A percentile compares a stretch with the other conserved stretches of the same genome.
Conservation (phyloP, 2,113 vertebrate species). For the Mandrillus leucophaeus region DNA sequence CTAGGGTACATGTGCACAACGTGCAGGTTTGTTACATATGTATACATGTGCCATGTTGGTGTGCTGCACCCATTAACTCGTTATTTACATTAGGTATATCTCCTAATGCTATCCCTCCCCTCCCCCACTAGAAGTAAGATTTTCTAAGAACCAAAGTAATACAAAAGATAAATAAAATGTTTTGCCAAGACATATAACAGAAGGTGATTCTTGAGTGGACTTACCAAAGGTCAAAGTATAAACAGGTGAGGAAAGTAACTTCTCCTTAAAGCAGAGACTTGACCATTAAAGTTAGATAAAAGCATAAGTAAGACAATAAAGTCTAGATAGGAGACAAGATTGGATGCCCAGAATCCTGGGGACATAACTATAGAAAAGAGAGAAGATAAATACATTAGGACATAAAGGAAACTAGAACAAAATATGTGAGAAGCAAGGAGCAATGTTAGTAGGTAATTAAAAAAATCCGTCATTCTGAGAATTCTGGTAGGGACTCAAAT, state of each 20-base stretch:
- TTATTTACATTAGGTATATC: too few relatives aligned
- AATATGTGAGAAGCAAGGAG: not conserved
- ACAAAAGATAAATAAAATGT: constrained; percentile 48
- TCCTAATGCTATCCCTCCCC: too few relatives aligned
- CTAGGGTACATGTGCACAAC: too few relatives aligned
- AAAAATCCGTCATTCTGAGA: constrained; percentile 5
- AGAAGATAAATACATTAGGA: constrained; percentile 52
- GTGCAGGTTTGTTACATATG: too few relatives aligned
- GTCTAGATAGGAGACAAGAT: constrained; percentile 76
- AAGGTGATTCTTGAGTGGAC: constrained; percentile 52
- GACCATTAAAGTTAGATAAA: constrained; percentile 75
- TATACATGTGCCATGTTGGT: too few relatives aligned
- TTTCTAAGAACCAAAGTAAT: not conserved
- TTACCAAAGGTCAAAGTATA: constrained; percentile 71
- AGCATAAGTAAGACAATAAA: constrained; percentile 73
- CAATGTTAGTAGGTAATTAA: not conserved
- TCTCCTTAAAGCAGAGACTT: constrained; percentile 73
- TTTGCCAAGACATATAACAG: constrained; percentile 48
- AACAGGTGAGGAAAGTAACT: constrained; percentile 67
- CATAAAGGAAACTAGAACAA: not conserved
- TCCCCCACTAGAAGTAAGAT: not conserved
- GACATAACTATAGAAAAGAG: constrained; percentile 28
- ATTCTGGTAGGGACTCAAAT: constrained; percentile 3
- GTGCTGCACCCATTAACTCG: too few relatives aligned
- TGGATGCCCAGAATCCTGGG: constrained; percentile 57